phyloP scores from a whole-genome alignment of 2,797 vertebrate species.

The Oophaga sylvatica region DNA sequence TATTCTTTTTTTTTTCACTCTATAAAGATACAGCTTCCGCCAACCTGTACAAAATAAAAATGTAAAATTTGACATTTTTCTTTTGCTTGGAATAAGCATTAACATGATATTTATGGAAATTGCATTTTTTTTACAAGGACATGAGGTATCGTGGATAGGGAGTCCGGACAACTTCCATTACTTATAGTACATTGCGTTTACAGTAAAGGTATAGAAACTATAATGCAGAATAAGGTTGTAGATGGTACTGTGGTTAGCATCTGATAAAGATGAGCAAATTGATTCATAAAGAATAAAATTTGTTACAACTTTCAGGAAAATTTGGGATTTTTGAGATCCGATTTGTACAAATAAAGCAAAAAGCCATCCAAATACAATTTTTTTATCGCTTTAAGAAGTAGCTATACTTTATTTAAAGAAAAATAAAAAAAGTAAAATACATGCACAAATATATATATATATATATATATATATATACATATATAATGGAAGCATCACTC shows the following conservation, averaged over 20 bases:
- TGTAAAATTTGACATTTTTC: not conserved
- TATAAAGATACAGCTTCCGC: constrained; percentile 30
- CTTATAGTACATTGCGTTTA: not conserved
- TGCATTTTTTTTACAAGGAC: constrained; percentile 17
- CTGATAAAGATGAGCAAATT: not conserved
- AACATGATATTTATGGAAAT: constrained; percentile 26
- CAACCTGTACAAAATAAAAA: constrained; percentile 11
- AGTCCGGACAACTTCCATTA: not conserved
- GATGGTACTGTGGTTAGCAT: not conserved
- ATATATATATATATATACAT: no score
- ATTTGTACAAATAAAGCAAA: no score
- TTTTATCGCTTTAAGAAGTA: no score
- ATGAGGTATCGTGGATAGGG: not conserved
- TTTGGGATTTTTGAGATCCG: no score
- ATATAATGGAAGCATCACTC: no score
- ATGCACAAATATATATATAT: no score
- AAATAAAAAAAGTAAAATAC: no score
- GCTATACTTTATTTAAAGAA: no score
- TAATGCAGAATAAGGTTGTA: not conserved
- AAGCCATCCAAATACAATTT: no score
- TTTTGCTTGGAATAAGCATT: not conserved
- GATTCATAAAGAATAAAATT: not conserved
- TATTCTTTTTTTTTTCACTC: constrained; percentile 2
- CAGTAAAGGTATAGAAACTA: not conserved
- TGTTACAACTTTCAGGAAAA: not conserved